These are phyloP conservation scores for Goniozus legneri DNA, from an alignment of 1,140 invertebrate genomes.

Conservation along the genomic window DNA sequence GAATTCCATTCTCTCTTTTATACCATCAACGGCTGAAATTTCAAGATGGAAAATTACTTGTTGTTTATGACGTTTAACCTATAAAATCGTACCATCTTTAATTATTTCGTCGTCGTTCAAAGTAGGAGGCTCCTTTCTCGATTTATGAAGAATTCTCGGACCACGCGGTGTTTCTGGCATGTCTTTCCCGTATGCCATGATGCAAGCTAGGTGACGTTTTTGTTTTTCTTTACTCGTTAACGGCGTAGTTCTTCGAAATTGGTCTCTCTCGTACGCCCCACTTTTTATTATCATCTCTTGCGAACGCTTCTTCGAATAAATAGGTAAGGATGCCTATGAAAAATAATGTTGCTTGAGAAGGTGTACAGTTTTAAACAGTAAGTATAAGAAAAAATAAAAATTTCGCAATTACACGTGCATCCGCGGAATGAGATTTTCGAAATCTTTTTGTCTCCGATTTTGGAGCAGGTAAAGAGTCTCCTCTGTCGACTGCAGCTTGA, in stretches of 20 bases:
- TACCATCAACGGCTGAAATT: slow-evolving; percentile 32
- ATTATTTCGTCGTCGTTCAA: slow-evolving; percentile 30
- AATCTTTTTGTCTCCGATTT: slow-evolving; percentile 9
- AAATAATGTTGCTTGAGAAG: no score
- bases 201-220: slow-evolving; percentile 48
- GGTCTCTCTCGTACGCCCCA: slow-evolving; percentile 49
- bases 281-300: slow-evolving; percentile 37
- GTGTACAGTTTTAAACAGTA: no score
- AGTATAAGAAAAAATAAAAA: no score
- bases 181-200: slow-evolving; percentile 53
- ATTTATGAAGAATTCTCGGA: slow-evolving; percentile 26
- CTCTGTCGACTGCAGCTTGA: slow-evolving; percentile 40
- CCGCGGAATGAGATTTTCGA: no score
- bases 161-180: slow-evolving; percentile 47
- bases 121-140: slow-evolving; percentile 11
- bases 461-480: slow-evolving; percentile 38
- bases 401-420: no score
- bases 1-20: slow-evolving; percentile 52
- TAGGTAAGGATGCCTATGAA: slow-evolving; percentile 17
- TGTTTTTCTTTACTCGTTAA: slow-evolving; percentile 46
- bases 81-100: slow-evolving; percentile 35
- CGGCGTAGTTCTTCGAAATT: slow-evolving; percentile 42
- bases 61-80: not conserved
- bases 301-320: slow-evolving; percentile 32
- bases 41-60: not conserved